Conservation (phyloP, 2,797 vertebrate genomes). For the Gobio occitaniae region DNA sequence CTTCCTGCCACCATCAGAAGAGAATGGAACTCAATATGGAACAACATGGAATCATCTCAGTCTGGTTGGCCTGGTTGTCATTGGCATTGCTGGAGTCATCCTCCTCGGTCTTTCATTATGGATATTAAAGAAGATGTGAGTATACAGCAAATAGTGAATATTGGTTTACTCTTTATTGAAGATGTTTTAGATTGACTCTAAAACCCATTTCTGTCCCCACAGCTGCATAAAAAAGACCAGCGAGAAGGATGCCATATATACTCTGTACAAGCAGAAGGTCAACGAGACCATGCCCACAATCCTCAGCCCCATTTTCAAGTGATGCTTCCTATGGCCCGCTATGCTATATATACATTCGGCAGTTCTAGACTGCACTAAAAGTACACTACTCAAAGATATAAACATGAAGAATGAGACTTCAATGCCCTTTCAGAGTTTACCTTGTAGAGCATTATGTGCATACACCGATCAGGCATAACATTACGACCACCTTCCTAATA, state of each 20-base stretch:
- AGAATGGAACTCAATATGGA: not conserved
- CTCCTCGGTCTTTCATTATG: slow-evolving; percentile 40
- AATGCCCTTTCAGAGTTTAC: not conserved
- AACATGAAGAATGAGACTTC: not conserved
- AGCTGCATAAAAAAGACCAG: slow-evolving; percentile 52
- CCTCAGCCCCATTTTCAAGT: slow-evolving; percentile 38
- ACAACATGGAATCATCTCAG: not conserved
- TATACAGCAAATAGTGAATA: slow-evolving; percentile 17
- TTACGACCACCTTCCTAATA: too few relatives aligned
- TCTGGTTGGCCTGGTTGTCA: slow-evolving; percentile 15
- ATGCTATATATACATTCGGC: not conserved
- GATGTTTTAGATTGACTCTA: not conserved
- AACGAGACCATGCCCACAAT: slow-evolving; percentile 33
- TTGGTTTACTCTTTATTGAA: not conserved
- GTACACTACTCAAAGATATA: not conserved
- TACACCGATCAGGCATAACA: too few relatives aligned
- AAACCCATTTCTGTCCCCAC: not conserved
- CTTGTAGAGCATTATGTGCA: not conserved
- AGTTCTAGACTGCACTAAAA: slow-evolving; percentile 3
- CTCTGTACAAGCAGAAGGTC: slow-evolving; percentile 53
- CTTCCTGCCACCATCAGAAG: slow-evolving; percentile 14
- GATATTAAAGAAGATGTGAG: slow-evolving; percentile 55
- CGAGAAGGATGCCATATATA: slow-evolving; percentile 21
- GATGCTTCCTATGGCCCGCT: not conserved
- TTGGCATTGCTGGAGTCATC: slow-evolving; percentile 20